A percentile compares a stretch with the other conserved stretches of the same genome.
Conservation (phyloP, 92 coral and sea anemone species). For the Montipora capitata region DNA sequence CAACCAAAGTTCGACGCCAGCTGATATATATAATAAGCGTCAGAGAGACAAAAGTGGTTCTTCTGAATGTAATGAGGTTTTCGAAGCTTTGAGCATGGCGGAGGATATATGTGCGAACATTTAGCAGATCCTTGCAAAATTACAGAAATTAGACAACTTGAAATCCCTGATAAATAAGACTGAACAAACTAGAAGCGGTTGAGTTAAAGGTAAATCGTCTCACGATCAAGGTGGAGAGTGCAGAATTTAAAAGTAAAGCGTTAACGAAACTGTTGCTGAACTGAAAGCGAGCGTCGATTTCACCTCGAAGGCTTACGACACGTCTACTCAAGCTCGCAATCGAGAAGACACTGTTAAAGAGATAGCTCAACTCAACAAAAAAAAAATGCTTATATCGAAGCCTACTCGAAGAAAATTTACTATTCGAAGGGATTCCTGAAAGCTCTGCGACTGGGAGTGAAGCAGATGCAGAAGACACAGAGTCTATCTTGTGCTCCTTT, state of each 20-base stretch:
- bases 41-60: slow-evolving; percentile 6
- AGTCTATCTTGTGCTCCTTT: neutral
- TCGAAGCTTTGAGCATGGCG: neutral
- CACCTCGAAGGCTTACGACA: too few relatives aligned
- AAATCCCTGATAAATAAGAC: neutral
- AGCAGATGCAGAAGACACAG: neutral
- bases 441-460: neutral
- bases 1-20: too few relatives aligned
- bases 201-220: neutral
- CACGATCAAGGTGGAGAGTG: too few relatives aligned
- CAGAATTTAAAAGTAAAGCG: too few relatives aligned
- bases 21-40: neutral
- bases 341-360: too few relatives aligned
- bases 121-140: neutral
- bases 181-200: neutral
- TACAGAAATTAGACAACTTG: neutral
- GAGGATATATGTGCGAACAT: neutral
- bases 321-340: too few relatives aligned
- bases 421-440: too few relatives aligned
- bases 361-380: too few relatives aligned
- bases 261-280: too few relatives aligned
- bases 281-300: too few relatives aligned
- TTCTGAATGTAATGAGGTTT: neutral
- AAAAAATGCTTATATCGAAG: too few relatives aligned
- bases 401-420: too few relatives aligned